Base-by-base conservation (phyloP, 2,797 vertebrate genomes). In the Enteromius radiatus region DNA sequence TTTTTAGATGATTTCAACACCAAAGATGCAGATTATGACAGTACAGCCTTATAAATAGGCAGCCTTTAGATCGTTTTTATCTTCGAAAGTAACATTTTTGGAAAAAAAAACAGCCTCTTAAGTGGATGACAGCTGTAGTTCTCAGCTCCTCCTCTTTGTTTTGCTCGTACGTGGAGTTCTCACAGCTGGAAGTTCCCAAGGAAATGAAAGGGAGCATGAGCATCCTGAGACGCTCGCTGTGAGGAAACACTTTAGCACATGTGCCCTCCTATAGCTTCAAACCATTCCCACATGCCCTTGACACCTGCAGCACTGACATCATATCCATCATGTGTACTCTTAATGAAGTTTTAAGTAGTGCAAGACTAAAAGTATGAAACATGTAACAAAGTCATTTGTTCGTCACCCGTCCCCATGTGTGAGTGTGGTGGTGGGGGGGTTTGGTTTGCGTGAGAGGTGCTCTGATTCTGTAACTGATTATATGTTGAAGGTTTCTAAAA, bases 101-200 rank as follows among this genome's bases (percentile, higher is more conserved):
- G 49, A n/a, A 69, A 36, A n/a, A 69, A 36, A 41, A 47, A 52
- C 36, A 15, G 38, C 7, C 26, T 61, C 23, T 69, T 33, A 56
- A 31, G 67, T 61, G 67, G 28, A 71, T 61, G 52, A 61, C 41
- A 80, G 23, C 52, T 71, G 67, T 61, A 31, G 54, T 61, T 80
- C 8, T 31, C 19, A 7, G 49, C 64, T 61, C 26, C 26, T 61
- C 38, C 19, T 80, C 17, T 43, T 59, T 56, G 33, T 56, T 79
- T 52, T 54, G 63, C 63, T 78, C n/a, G 21, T 70, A 28, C 23
- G n/a, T 43, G 36, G 65, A 43, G 65, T 80, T 41, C 36, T 80
- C 78, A 43, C 65, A 70, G 65, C 78, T 70, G 78, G 78, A 80
- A 69, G 49, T 70, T 80, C 67, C 67, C 2, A 26, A 61, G 67